Evolutionary conservation across 2,888 invertebrate species (phyloP).

Genomic region (Amphipoea lucens): DNA sequence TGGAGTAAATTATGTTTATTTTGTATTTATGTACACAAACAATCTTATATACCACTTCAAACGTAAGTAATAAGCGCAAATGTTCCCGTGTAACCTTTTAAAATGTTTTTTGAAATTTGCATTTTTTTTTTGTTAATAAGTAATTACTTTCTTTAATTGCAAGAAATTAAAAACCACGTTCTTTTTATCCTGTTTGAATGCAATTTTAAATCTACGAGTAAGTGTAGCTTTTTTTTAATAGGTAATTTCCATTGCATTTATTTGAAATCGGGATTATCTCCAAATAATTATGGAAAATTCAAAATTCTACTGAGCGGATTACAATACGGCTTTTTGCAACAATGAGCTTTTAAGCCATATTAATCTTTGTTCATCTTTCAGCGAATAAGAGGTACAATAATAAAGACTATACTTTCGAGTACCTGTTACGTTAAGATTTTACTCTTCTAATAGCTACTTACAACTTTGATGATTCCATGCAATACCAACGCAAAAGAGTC

Average conservation of each 20-base stretch:
- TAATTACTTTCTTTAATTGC: background rate
- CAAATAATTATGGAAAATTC: background rate
- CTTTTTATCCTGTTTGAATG: background rate
- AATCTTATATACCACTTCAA: conserved; percentile 42
- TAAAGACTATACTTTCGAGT: background rate
- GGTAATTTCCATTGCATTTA: background rate
- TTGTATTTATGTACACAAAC: conserved; percentile 16
- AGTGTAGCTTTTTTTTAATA: background rate
- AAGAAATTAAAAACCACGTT: background rate
- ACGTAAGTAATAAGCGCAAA: conserved; percentile 24
- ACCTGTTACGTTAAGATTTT: background rate
- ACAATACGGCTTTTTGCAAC: background rate
- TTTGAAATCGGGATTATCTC: background rate
- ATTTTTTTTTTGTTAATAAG: background rate
- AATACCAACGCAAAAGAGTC: background rate
- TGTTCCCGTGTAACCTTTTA: background rate
- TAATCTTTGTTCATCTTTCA: background rate
- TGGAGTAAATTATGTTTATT: conserved; percentile 45
- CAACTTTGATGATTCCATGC: background rate
- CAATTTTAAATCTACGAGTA: background rate
- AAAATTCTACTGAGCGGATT: background rate
- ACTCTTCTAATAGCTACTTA: background rate
- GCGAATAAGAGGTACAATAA: background rate
- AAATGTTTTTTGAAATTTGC: background rate
- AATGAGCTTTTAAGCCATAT: background rate